phyloP scores from a whole-genome alignment of 2,797 vertebrate species.

The Spheniscus humboldti region DNA sequence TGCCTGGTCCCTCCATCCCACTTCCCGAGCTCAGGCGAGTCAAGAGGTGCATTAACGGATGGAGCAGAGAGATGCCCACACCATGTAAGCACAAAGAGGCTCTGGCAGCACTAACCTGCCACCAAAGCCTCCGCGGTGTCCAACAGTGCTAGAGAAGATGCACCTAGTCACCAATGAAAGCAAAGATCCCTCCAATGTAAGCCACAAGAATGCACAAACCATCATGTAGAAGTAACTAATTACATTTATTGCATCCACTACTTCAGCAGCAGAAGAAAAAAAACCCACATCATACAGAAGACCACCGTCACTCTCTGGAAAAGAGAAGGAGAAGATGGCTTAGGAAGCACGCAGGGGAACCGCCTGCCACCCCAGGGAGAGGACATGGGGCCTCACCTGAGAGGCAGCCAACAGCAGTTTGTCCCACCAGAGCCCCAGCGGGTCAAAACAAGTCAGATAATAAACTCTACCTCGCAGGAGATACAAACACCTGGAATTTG shows the following conservation, averaged over 20 bases:
- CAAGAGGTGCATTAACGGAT: background rate
- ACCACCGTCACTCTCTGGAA: background rate
- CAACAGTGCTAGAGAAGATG: background rate
- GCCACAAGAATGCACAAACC: background rate
- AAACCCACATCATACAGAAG: background rate
- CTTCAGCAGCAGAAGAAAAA: background rate
- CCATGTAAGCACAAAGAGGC: background rate
- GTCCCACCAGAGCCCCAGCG: background rate
- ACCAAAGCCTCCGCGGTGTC: background rate
- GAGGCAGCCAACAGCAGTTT: background rate
- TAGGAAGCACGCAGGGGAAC: background rate
- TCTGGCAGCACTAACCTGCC: background rate
- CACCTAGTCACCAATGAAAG: background rate
- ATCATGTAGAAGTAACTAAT: background rate
- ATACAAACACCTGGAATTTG: background rate
- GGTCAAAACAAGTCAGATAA: background rate
- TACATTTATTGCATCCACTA: background rate
- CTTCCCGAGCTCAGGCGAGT: background rate
- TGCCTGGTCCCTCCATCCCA: background rate
- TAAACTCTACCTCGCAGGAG: background rate
- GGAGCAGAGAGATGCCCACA: background rate
- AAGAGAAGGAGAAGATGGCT: background rate
- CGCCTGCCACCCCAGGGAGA: rapidly evolving
- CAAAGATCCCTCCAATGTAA: background rate
- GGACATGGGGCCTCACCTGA: background rate